A percentile compares a stretch with the other conserved stretches of the same genome.
Evolutionary conservation across 2,797 vertebrate species (phyloP).

Genomic region (Kryptopterus vitreolus): DNA sequence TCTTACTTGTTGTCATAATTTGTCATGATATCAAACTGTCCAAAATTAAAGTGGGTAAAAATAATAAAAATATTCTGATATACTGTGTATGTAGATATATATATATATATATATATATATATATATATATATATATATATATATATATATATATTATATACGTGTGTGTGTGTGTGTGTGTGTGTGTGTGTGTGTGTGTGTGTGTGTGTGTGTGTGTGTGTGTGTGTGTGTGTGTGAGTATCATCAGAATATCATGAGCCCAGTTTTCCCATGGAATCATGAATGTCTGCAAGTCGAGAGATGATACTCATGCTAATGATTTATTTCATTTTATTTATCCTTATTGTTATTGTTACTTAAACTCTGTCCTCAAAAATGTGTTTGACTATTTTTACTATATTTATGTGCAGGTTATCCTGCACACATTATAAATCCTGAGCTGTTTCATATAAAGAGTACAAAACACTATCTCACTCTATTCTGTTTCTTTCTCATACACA

Average conservation of each 20-base stretch:
- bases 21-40: background rate
- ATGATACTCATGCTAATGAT: background rate
- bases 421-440: conserved; percentile 34
- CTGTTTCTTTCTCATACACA: background rate
- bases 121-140: too few relatives aligned
- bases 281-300: background rate
- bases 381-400: conserved; percentile 13
- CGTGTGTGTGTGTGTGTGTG: too few relatives aligned
- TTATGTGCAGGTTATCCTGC: background rate
- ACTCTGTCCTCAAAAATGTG: background rate
- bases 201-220: too few relatives aligned
- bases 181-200: too few relatives aligned
- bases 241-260: background rate
- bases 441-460: conserved; percentile 41
- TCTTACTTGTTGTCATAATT: background rate
- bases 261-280: background rate
- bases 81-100: too few relatives aligned
- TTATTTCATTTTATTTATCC: too few relatives aligned
- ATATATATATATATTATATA: too few relatives aligned
- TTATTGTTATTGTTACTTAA: conserved; percentile 3
- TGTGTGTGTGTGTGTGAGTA: too few relatives aligned
- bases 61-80: too few relatives aligned
- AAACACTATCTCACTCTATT: conserved; percentile 7
- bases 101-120: too few relatives aligned
- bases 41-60: background rate